A percentile compares a stretch with the other conserved stretches of the same genome.
These are phyloP conservation scores for Condylostylus longicornis DNA, from an alignment of 1,140 invertebrate genomes.

Conservation along the genomic window DNA sequence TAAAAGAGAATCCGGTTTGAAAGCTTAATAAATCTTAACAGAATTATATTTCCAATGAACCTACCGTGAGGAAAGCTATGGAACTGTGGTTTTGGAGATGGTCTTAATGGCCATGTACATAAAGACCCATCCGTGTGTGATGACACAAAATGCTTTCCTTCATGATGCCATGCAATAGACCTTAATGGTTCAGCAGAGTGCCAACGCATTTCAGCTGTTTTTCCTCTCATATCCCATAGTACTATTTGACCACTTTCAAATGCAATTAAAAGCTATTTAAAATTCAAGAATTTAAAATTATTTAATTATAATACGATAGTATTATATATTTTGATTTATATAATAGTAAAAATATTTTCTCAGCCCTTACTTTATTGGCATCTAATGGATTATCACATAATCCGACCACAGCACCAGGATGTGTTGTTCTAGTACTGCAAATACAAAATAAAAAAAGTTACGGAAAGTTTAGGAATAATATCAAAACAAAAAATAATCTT, in stretches of 20 bases:
- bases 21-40: too few species aligned
- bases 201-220: slow-evolving; percentile 66
- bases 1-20: too few species aligned
- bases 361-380: slow-evolving; percentile 66
- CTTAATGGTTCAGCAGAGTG: slow-evolving; percentile 62
- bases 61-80: slow-evolving; percentile 84
- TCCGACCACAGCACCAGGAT: slow-evolving; percentile 87
- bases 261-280: slow-evolving; percentile 78
- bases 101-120: slow-evolving; percentile 74
- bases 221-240: slow-evolving; percentile 84
- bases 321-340: not conserved
- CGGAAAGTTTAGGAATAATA: too few species aligned
- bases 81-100: slow-evolving; percentile 58
- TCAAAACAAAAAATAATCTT: too few species aligned
- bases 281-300: not conserved
- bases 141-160: slow-evolving; percentile 96
- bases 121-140: slow-evolving; percentile 90
- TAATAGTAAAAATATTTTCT: not conserved
- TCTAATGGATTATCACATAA: slow-evolving; percentile 92
- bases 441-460: slow-evolving; percentile 17
- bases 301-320: not conserved
- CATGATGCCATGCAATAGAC: slow-evolving; percentile 89
- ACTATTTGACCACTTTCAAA: slow-evolving; percentile 90
- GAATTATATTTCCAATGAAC: slow-evolving; percentile 12
- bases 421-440: slow-evolving; percentile 80